These are phyloP conservation scores for Takifugu bimaculatus DNA, from an alignment of 2,113 vertebrate genomes.

Conservation along the genomic window DNA sequence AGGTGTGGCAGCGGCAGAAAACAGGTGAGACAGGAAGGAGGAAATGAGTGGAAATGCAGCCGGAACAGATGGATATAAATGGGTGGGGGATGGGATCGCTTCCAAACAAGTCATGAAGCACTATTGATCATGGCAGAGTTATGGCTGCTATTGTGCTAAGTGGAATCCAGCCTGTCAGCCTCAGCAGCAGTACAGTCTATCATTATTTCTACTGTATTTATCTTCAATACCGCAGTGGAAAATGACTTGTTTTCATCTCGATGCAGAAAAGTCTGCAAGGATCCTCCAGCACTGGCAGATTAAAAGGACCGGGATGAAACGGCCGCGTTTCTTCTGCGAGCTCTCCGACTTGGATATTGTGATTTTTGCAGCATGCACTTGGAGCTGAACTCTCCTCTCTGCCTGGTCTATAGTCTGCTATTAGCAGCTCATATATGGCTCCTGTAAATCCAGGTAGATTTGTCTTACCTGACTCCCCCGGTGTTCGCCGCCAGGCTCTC, in stretches of 20 bases:
- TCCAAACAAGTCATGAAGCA: constrained; percentile 57
- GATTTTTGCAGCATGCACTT: background rate
- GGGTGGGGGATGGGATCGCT: constrained; percentile 55
- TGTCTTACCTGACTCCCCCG: constrained; percentile 44
- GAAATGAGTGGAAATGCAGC: constrained; percentile 49
- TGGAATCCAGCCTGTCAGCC: constrained; percentile 34
- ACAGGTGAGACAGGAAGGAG: constrained; percentile 28
- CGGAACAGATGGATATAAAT: constrained; percentile 44
- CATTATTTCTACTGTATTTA: constrained; percentile 30
- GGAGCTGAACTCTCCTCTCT: constrained; percentile 10
- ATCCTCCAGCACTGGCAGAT: background rate
- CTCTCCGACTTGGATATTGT: background rate
- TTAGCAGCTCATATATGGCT: constrained; percentile 42
- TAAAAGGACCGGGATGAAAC: background rate
- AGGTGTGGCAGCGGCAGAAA: background rate
- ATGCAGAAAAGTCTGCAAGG: background rate
- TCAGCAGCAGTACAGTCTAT: constrained; percentile 28
- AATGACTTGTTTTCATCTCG: background rate
- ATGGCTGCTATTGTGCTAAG: constrained; percentile 54
- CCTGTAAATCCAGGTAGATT: constrained; percentile 51
- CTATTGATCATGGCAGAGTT: constrained; percentile 69
- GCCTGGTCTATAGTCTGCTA: constrained; percentile 33
- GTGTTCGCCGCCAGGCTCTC: constrained; percentile 13
- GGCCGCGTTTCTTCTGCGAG: background rate
- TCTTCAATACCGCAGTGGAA: constrained; percentile 10